Conservation (phyloP, 2,888 invertebrate species). For the Zygaena filipendulae region DNA sequence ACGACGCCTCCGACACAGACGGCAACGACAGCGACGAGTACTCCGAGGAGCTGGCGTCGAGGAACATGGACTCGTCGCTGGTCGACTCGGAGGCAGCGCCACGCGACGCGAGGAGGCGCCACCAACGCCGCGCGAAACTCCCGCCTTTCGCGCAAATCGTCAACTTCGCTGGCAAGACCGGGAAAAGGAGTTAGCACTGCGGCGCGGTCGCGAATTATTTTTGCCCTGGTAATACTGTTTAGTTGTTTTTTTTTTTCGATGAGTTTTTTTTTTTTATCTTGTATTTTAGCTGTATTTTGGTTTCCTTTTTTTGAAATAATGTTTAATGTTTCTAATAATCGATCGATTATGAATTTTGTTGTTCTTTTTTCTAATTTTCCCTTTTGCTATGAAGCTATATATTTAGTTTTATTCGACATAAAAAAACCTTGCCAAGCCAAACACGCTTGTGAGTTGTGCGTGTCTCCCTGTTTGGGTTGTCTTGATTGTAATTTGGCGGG, state of each 20-base stretch:
- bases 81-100: constrained; percentile 42
- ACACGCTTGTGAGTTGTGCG: no score
- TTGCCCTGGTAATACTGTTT: constrained; percentile 21
- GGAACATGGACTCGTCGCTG: constrained; percentile 39
- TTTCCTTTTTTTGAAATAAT: no score
- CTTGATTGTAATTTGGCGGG: no score
- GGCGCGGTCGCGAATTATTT: constrained; percentile 17
- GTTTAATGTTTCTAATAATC: no score
- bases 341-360: no score
- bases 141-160: constrained; percentile 49
- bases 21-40: constrained; percentile 42
- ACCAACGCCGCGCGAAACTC: constrained; percentile 38
- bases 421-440: no score
- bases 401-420: no score
- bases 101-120: constrained; percentile 37
- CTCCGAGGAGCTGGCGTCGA: constrained; percentile 40
- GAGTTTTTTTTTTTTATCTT: no score
- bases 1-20: constrained; percentile 35
- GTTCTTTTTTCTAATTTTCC: no score
- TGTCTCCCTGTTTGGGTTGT: no score
- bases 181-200: constrained; percentile 36
- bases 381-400: no score
- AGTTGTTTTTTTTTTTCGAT: constrained; percentile 15
- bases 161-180: constrained; percentile 51
- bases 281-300: no score